phyloP scores from a whole-genome alignment of 2,888 invertebrate species.

The Eupeodes luniger region DNA sequence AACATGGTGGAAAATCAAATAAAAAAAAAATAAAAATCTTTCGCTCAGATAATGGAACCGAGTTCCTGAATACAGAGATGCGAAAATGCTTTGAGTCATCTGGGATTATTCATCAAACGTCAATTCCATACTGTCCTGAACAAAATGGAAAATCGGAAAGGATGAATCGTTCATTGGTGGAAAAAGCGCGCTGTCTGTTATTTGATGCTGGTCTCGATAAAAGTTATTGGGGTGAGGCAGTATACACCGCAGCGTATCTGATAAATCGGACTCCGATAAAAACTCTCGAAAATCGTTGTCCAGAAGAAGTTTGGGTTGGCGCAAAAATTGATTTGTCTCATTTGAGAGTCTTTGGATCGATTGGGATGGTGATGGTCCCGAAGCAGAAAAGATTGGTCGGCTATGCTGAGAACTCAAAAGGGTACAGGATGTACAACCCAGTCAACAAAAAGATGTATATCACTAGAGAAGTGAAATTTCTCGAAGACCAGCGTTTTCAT shows the following conservation, averaged over 20 bases:
- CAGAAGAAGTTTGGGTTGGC: constrained; percentile 81
- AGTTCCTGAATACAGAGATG: too few species aligned
- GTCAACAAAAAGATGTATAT: too few species aligned
- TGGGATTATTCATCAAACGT: constrained; percentile 28
- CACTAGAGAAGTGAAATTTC: too few species aligned
- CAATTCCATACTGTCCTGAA: constrained; percentile 18
- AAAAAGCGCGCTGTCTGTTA: constrained; percentile 68
- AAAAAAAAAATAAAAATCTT: too few species aligned
- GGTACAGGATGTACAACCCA: constrained; percentile 21
- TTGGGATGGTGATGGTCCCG: constrained; percentile 35
- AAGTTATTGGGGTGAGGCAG: too few species aligned
- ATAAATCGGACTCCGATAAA: too few species aligned
- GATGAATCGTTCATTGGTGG: constrained; percentile 68
- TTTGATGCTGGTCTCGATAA: constrained; percentile 43
- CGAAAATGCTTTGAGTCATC: constrained; percentile 24
- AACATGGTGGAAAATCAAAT: too few species aligned
- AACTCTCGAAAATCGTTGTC: constrained; percentile 75
- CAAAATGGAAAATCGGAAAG: constrained; percentile 29
- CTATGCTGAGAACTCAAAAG: constrained; percentile 24
- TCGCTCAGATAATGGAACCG: too few species aligned
- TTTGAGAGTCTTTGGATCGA: too few species aligned
- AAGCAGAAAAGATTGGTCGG: constrained; percentile 22
- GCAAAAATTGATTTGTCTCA: constrained; percentile 79
- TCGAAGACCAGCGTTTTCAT: too few species aligned
- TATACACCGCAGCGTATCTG: too few species aligned